Evolutionary conservation across 2,888 invertebrate species (phyloP), one percentile per base, ranked within the genome.

Genomic region (Chloroclysta siterata): DNA sequence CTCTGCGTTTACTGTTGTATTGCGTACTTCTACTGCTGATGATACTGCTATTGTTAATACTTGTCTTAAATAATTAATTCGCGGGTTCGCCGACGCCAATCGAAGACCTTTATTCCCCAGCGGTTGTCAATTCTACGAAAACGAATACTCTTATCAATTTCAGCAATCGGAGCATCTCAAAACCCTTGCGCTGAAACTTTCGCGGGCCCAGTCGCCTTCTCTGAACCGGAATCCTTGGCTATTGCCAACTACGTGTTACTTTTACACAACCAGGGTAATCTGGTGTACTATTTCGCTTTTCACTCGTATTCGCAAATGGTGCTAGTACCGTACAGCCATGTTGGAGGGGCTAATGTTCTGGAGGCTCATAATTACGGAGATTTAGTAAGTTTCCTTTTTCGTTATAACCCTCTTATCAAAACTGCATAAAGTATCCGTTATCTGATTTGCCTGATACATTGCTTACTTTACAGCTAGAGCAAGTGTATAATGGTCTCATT

Each of bases 291-390:
- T 72, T 79, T 94, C 7, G 90, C 94, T 0, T 89, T 94, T 69
- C 95, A 95, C 74, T 94, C 94, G 0, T 95, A 87, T 76, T 91
- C 94, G 0, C 95, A 95, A 69, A 78, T 93, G 71, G 78, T 94
- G 0, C 68, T 94, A 7, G 80, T 94, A 8, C 94, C 94, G 0
- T 93, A 88, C 74, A 94, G 94, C 50, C 86, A 93, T 67, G 74
- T 87, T 0, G 66, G 63, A 4, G 78, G 75, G 0, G 62, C 69
- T 15, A 67, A 75, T 29, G 79, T 79, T 0, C 62, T 84, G 11
- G 68, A 76, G 6, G 80, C 82, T 4, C 79, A 79, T 1, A 90
- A 93, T 70, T 93, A 88, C 69, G 83, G 78, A 39, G 86, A 93
- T 65, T 81, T 91, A 87, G 93, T 93, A 69, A 80, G 8, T n/a